phyloP scores from a whole-genome alignment of 1,140 invertebrate species.

The Lucilia sericata region DNA sequence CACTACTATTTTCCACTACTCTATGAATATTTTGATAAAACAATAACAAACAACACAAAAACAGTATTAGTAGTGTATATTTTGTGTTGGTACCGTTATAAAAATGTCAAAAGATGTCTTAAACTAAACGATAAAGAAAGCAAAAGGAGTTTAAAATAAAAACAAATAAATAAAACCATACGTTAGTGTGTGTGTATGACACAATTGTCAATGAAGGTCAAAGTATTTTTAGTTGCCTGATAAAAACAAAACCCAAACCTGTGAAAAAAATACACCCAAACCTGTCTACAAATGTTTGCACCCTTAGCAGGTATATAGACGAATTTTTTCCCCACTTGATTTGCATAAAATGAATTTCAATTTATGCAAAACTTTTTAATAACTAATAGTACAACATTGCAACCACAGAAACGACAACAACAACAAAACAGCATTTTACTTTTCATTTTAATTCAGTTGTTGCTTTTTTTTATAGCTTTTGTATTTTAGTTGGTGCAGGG shows the following conservation, averaged over 20 bases:
- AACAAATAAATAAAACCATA: background rate
- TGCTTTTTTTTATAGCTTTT: background rate
- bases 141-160: background rate
- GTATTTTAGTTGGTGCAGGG: background rate
- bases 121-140: background rate
- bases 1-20: background rate
- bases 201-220: conserved; percentile 20
- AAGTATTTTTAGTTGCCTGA: background rate
- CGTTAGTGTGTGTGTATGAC: background rate
- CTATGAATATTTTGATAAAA: conserved; percentile 12
- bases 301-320: background rate
- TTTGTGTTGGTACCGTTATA: conserved; percentile 9
- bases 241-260: background rate
- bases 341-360: background rate
- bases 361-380: conserved; percentile 21
- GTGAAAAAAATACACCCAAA: background rate
- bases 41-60: background rate
- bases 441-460: background rate
- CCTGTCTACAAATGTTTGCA: background rate
- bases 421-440: background rate
- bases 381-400: background rate
- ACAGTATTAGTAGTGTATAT: background rate
- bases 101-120: conserved; percentile 11
- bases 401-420: background rate
- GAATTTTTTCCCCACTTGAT: background rate